Evolutionary conservation across 2,888 invertebrate genomes (phyloP).

Genomic region (Parnassius mnemosyne): DNA sequence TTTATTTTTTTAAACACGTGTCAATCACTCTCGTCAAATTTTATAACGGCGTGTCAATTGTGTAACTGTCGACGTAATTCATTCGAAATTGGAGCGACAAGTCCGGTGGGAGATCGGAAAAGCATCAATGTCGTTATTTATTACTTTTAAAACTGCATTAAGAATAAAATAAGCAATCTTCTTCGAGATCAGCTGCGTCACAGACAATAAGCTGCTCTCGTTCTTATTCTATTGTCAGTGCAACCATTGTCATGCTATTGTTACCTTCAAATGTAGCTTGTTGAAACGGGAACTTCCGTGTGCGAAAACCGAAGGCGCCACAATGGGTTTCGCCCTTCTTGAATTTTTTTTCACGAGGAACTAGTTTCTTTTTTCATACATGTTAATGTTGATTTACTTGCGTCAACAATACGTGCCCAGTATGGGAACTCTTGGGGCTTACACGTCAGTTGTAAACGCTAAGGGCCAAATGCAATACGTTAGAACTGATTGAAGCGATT

Average conservation of each 20-base stretch:
- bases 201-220: conserved; percentile 61
- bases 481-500: conserved; percentile 24
- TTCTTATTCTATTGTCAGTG: conserved; percentile 62
- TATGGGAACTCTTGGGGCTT: conserved; percentile 66
- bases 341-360: conserved; percentile 49
- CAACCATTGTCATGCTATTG: conserved; percentile 58
- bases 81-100: conserved; percentile 42
- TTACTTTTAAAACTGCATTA: conserved; percentile 47
- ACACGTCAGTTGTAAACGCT: conserved; percentile 39
- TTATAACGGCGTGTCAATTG: conserved; percentile 2
- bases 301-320: conserved; percentile 61
- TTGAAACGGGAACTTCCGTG: conserved; percentile 70
- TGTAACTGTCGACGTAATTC: conserved; percentile 31
- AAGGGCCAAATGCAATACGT: conserved; percentile 38
- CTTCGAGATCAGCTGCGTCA: conserved; percentile 61
- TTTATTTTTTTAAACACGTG: conserved; percentile 9
- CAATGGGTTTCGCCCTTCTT: conserved; percentile 58
- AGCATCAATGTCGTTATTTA: conserved; percentile 52
- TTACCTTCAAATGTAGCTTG: conserved; percentile 60
- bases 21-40: conserved; percentile 3
- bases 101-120: conserved; percentile 44
- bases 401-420: conserved; percentile 68
- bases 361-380: conserved; percentile 68
- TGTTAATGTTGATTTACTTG: conserved; percentile 77
- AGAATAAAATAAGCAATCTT: conserved; percentile 50